Conservation (phyloP, 2,888 invertebrate genomes). For the Metacarcinus magister region DNA sequence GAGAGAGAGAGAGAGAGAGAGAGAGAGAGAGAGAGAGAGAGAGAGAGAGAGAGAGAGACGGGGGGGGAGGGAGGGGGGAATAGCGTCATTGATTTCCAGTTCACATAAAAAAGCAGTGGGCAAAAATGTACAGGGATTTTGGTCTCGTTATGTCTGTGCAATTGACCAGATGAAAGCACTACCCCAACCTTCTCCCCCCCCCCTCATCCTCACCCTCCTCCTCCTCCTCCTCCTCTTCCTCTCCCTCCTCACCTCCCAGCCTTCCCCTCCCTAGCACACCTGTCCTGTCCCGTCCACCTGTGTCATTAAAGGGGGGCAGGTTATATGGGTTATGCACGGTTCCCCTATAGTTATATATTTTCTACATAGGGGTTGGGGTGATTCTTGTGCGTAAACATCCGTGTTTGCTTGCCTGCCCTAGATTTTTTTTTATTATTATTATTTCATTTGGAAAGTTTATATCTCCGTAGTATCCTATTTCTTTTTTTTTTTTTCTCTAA, state of each 20-base stretch:
- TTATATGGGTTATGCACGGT: not conserved
- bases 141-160: not conserved
- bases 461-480: too few species aligned
- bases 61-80: not conserved
- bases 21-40: conserved; percentile 52
- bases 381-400: too few species aligned
- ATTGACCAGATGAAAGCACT: not conserved
- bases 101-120: not conserved
- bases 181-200: not conserved
- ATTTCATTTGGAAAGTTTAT: too few species aligned
- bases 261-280: not conserved
- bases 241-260: not conserved
- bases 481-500: too few species aligned
- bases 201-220: not conserved
- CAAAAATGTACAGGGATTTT: not conserved
- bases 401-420: too few species aligned
- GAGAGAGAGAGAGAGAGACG: conserved; percentile 54
- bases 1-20: conserved; percentile 57
- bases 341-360: not conserved
- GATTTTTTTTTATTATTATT: too few species aligned
- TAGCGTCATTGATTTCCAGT: conserved; percentile 21
- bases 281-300: not conserved
- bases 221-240: not conserved
- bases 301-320: not conserved
- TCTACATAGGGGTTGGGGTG: not conserved